Percentiles rank a stretch among this genome's conserved stretches.
Conservation (phyloP, 1,140 invertebrate genomes). For the Orius insidiosus region DNA sequence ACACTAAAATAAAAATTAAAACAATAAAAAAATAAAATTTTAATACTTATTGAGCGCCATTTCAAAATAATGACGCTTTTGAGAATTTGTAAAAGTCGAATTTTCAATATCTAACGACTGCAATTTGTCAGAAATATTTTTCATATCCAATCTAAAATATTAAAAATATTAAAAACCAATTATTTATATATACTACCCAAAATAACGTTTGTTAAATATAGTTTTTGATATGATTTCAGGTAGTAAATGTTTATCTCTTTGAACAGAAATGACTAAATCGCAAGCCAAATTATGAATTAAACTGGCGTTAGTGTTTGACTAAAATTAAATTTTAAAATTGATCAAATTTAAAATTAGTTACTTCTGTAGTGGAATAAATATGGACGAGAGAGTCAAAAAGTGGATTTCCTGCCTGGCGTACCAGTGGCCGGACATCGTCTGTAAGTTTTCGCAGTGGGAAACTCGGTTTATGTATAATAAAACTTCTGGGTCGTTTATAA, state of each 20-base stretch:
- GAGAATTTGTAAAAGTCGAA: neutral
- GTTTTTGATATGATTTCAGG: slow-evolving; percentile 16
- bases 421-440: slow-evolving; percentile 15
- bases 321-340: slow-evolving; percentile 10
- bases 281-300: slow-evolving; percentile 17
- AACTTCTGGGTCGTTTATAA: slow-evolving; percentile 12
- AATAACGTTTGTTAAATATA: slow-evolving; percentile 18
- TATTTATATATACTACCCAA: slow-evolving; percentile 18
- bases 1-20: slow-evolving; percentile 10
- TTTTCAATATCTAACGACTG: neutral
- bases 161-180: slow-evolving; percentile 3
- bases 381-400: slow-evolving; percentile 14
- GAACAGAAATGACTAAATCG: slow-evolving; percentile 16
- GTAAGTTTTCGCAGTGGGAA: slow-evolving; percentile 3
- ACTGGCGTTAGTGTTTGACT: slow-evolving; percentile 6
- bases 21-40: neutral
- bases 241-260: slow-evolving; percentile 18
- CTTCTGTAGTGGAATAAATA: slow-evolving; percentile 15
- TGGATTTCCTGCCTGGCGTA: slow-evolving; percentile 19
- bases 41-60: neutral
- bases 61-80: neutral
- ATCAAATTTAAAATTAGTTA: slow-evolving; percentile 15
- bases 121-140: neutral
- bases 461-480: slow-evolving; percentile 16
- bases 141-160: slow-evolving; percentile 8